Evolutionary conservation across 2,113 vertebrate species (phyloP), one percentile per base, ranked within the genome.

Genomic region (Anseranas semipalmata): DNA sequence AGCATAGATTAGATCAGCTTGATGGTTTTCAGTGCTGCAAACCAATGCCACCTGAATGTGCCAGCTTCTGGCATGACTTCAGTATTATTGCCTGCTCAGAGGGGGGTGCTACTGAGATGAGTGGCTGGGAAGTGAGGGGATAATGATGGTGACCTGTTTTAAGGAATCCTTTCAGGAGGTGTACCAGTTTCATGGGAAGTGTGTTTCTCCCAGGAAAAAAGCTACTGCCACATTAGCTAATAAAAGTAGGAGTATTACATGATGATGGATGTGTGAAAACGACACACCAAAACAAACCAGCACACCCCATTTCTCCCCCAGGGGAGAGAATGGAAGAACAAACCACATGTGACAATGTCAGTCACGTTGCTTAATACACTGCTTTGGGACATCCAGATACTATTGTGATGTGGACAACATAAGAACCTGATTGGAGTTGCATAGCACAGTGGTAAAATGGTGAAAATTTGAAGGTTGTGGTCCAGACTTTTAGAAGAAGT

Each of bases 261-360:
- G 86, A 82, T 92, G 90, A 95, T 85, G 66, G 88, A 89, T 92
- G 48, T 85, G 79, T 82, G 73, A 92, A 96, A 95, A 95, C 62
- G 80, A 92, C 77, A 89, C 32, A 30, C 73, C 53, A 59, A 87
- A 92, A 66, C 66, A 91, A 95, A 78, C 66, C 37, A 91, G 60
- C 70, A 91, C 73, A 6, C 73, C 89, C n/a, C 0, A 0, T 79
- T 95, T 85, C 62, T 92, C 33, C 91, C 81, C 21, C 25, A 48
- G 74, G 85, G 88, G 20, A 89, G 33, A 97, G 28, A 71, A 85
- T 24, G 73, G 58, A 81, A 95, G 87, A 92, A 65, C 65, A 92
- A 95, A 87, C 20, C 65, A 68, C 68, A 48, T 65, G 62, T 68
- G 92, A 90, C 85, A 85, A 7, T 82, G 73, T 87, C 93, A 85